Evolutionary conservation across 37 sponge, comb jelly and placozoan genomes (phyloP).

Genomic region (Crambe crambe): DNA sequence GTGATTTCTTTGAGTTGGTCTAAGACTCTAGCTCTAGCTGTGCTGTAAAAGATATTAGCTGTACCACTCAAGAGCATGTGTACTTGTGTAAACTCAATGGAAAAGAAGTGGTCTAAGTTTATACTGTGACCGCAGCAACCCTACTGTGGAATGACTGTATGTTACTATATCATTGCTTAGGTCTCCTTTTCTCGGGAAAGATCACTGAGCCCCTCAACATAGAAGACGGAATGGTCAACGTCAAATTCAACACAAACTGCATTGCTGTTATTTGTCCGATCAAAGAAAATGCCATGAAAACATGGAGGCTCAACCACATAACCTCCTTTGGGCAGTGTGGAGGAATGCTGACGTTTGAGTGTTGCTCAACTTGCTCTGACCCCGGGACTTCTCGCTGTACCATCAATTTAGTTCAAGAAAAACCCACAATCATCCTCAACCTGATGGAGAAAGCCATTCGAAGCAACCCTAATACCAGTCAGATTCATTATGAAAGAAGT

Average conservation of each 20-base stretch:
- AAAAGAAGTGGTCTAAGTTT: too few species aligned
- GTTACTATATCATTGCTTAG: too few species aligned
- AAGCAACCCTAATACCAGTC: conserved; percentile 47
- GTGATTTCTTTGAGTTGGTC: too few species aligned
- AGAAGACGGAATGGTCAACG: conserved; percentile 50
- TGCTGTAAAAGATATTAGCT: too few species aligned
- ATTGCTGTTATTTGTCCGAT: conserved; percentile 65
- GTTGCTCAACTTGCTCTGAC: conserved; percentile 53
- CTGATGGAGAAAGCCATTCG: conserved; percentile 65
- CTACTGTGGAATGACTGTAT: too few species aligned
- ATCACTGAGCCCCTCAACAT: conserved; percentile 44
- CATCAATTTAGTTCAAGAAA: conserved; percentile 54
- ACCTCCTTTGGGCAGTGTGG: conserved; percentile 79
- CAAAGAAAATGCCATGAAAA: conserved; percentile 57
- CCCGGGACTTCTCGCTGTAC: conserved; percentile 25
- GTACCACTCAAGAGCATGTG: too few species aligned
- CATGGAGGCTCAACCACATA: conserved; percentile 61
- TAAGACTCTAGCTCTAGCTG: too few species aligned
- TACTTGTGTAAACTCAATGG: too few species aligned
- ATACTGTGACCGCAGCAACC: too few species aligned
- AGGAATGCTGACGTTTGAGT: conserved; percentile 68
- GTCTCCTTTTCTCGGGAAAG: conserved; percentile 48
- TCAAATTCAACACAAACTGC: conserved; percentile 64
- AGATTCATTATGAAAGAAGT: conserved; percentile 68
- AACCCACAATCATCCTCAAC: conserved; percentile 53